phyloP scores from a whole-genome alignment of 1,140 invertebrate genomes.

The Drosophila tsacasi region DNA sequence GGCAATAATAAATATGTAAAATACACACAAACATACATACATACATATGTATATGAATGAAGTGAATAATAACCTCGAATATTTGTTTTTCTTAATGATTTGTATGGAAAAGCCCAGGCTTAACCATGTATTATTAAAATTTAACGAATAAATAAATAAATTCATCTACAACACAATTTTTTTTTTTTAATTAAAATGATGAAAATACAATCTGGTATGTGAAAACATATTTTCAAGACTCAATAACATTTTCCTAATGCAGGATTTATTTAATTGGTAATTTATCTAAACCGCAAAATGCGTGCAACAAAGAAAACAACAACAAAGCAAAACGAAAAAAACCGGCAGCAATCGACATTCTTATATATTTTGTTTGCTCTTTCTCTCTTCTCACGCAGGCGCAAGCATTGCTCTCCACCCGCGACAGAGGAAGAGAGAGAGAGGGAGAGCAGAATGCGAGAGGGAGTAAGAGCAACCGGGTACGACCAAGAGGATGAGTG shows the following conservation, averaged over 20 bases:
- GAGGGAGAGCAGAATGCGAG: background rate
- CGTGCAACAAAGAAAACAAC: slow-evolving; percentile 23
- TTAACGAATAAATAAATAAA: too few relatives aligned
- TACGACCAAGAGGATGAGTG: slow-evolving; percentile 25
- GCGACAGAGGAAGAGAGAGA: background rate
- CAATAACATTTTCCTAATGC: background rate
- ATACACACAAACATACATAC: too few relatives aligned
- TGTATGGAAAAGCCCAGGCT: background rate
- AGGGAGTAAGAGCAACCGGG: slow-evolving; percentile 17
- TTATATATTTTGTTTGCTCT: slow-evolving; percentile 21
- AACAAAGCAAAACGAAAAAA: slow-evolving; percentile 16
- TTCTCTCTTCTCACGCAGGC: slow-evolving; percentile 19
- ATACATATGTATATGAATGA: background rate
- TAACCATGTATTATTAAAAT: background rate
- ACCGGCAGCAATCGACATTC: slow-evolving; percentile 48
- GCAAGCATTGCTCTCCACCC: slow-evolving; percentile 19
- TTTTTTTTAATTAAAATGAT: background rate
- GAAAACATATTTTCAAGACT: background rate
- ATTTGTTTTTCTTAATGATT: background rate
- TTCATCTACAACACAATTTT: too few relatives aligned
- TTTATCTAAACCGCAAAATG: slow-evolving; percentile 24
- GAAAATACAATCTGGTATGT: background rate
- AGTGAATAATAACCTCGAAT: background rate
- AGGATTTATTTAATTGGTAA: slow-evolving; percentile 26
- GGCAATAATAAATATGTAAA: too few relatives aligned